Conservation (phyloP, 1,140 invertebrate genomes). For the Drosophila insularis region DNA sequence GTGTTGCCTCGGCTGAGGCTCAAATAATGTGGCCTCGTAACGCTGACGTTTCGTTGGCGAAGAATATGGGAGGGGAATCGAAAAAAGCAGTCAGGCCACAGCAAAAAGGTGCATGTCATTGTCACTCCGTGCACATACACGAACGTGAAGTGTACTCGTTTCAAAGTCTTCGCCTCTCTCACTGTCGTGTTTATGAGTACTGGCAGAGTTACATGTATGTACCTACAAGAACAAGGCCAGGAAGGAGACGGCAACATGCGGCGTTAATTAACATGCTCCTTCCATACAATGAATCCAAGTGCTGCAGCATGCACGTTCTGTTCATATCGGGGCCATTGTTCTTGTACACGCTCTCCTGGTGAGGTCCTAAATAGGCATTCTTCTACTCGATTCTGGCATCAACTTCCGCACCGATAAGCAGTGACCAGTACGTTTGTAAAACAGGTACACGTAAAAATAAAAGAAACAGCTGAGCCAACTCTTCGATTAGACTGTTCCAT, state of each 20-base stretch:
- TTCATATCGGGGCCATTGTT: background rate
- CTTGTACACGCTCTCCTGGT: background rate
- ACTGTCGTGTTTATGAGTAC: background rate
- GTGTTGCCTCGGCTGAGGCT: background rate
- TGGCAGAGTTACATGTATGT: background rate
- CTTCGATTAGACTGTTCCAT: no score
- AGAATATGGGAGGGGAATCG: background rate
- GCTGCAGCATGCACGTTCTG: background rate
- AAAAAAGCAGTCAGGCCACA: no score
- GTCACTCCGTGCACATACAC: background rate
- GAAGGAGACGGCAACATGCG: background rate
- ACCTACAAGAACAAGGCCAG: background rate
- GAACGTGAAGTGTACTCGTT: no score
- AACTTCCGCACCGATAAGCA: no score
- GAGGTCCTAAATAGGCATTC: no score
- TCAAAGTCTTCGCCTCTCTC: no score
- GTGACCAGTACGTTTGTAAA: no score
- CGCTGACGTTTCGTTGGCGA: background rate
- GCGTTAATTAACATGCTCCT: background rate
- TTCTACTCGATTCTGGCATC: no score
- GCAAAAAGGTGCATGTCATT: background rate
- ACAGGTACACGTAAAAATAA: no score
- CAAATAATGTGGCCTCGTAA: no score
- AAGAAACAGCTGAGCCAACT: no score
- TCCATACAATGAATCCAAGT: background rate